A percentile compares a stretch with the other conserved stretches of the same genome.
phyloP scores from a whole-genome alignment of 2,113 vertebrate genomes.

The Bubo scandiacus region DNA sequence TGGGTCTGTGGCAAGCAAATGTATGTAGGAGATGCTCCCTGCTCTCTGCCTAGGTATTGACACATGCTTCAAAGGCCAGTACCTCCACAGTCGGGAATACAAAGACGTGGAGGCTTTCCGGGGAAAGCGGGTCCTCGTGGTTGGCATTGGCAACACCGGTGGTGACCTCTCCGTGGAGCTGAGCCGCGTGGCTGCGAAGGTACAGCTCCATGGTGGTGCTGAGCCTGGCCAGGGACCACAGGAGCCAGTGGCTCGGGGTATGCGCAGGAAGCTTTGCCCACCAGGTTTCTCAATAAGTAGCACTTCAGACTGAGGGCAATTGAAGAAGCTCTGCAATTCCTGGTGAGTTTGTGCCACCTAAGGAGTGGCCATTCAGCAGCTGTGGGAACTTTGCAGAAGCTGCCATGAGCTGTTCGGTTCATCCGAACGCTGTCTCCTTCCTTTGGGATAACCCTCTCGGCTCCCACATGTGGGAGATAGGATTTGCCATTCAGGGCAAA shows the following conservation, averaged over 20 bases:
- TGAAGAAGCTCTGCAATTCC: not conserved
- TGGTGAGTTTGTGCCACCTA: not conserved
- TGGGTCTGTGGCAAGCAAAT: not conserved
- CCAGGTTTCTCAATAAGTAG: not conserved
- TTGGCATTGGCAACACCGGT: constrained; percentile 88
- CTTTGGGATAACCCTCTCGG: not conserved
- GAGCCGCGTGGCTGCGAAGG: constrained; percentile 81
- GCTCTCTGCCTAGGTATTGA: constrained; percentile 76
- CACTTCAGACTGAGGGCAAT: not conserved
- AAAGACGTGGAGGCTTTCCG: constrained; percentile 73
- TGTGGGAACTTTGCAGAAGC: not conserved
- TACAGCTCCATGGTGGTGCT: not conserved
- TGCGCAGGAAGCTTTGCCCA: not conserved
- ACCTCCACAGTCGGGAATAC: constrained; percentile 86
- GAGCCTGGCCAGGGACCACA: fast-evolving
- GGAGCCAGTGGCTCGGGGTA: not conserved
- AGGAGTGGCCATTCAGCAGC: not conserved
- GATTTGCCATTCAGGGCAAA: not conserved
- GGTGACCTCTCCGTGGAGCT: constrained; percentile 87
- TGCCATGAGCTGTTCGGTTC: not conserved
- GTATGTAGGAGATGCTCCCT: not conserved
- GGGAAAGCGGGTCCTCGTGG: constrained; percentile 82
- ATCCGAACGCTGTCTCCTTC: not conserved
- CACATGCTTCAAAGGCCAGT: constrained; percentile 79
- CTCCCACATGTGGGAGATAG: not conserved